Evolutionary conservation across 2,113 vertebrate genomes (phyloP).

Genomic region (Echinops telfairi): DNA sequence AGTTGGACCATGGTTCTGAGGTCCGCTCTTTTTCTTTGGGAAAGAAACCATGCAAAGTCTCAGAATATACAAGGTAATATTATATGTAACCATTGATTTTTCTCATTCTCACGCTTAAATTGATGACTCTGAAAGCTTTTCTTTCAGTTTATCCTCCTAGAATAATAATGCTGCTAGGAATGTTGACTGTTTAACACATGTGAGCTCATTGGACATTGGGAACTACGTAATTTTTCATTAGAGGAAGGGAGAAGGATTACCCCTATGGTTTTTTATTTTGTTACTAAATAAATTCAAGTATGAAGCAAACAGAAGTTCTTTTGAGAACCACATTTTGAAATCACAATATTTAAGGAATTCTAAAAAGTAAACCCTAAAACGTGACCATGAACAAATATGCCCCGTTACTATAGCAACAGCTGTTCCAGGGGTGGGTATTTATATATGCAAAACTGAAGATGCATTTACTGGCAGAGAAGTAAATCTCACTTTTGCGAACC

Average conservation of each 20-base stretch:
- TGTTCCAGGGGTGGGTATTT: slow-evolving; percentile 79
- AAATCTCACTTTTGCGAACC: slow-evolving; percentile 61
- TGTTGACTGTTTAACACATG: slow-evolving; percentile 29
- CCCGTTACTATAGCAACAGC: slow-evolving; percentile 86
- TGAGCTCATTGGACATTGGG: slow-evolving; percentile 44
- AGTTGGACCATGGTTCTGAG: slow-evolving; percentile 99
- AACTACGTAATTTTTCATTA: slow-evolving; percentile 46
- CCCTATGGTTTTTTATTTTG: slow-evolving; percentile 15
- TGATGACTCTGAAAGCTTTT: slow-evolving; percentile 58
- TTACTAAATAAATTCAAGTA: slow-evolving; percentile 12
- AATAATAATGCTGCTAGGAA: not conserved
- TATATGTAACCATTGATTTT: slow-evolving; percentile 70
- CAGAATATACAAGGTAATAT: slow-evolving; percentile 97
- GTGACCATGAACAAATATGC: slow-evolving; percentile 80
- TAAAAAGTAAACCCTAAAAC: slow-evolving; percentile 80
- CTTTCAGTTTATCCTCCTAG: slow-evolving; percentile 55
- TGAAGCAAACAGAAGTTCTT: slow-evolving; percentile 60
- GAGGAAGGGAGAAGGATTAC: slow-evolving; percentile 3
- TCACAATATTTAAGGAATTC: slow-evolving; percentile 63
- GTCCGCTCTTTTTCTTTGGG: slow-evolving; percentile 99
- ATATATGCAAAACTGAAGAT: slow-evolving; percentile 82
- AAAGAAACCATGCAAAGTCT: slow-evolving; percentile 99
- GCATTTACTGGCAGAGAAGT: slow-evolving; percentile 81
- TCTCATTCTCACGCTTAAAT: slow-evolving; percentile 63
- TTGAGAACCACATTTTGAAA: slow-evolving; percentile 76